These are phyloP conservation scores for Etheostoma cragini DNA, from an alignment of 2,113 vertebrate species.

Conservation along the genomic window DNA sequence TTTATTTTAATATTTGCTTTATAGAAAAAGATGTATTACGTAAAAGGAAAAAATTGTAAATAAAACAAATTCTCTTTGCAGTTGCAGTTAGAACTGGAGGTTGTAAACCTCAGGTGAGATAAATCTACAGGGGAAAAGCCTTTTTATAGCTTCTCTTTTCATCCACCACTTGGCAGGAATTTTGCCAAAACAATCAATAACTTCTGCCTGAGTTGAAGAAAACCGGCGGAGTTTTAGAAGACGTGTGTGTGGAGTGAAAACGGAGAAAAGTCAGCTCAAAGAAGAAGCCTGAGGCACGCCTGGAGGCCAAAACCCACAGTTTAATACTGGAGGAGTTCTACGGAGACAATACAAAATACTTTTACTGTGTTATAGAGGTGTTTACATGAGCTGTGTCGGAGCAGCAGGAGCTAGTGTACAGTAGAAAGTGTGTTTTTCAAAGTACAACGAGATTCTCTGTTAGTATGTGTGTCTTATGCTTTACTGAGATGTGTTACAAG, in stretches of 20 bases:
- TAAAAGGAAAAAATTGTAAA: neutral
- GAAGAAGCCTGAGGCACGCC: slow-evolving; percentile 45
- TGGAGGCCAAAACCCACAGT: slow-evolving; percentile 25
- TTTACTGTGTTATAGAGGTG: neutral
- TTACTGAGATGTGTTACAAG: no score
- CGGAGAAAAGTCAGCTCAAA: slow-evolving; percentile 32
- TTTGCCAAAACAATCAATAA: slow-evolving; percentile 47
- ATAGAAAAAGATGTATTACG: no score
- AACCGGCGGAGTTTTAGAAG: neutral
- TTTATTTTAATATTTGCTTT: no score
- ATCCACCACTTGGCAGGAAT: slow-evolving; percentile 15
- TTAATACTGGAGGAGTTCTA: neutral
- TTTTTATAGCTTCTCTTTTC: slow-evolving; percentile 13
- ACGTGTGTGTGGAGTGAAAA: slow-evolving; percentile 16
- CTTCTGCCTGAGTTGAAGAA: slow-evolving; percentile 2
- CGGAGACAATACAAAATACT: neutral
- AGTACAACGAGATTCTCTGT: no score
- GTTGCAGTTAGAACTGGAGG: neutral
- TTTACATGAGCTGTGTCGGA: neutral
- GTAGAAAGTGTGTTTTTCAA: no score
- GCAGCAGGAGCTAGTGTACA: no score
- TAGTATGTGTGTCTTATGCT: no score
- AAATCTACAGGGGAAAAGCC: slow-evolving; percentile 1
- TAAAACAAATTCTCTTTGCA: slow-evolving; percentile 15
- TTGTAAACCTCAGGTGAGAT: slow-evolving; percentile 23